These are phyloP conservation scores for Wasmannia auropunctata DNA, from an alignment of 1,140 invertebrate species.

Conservation along the genomic window DNA sequence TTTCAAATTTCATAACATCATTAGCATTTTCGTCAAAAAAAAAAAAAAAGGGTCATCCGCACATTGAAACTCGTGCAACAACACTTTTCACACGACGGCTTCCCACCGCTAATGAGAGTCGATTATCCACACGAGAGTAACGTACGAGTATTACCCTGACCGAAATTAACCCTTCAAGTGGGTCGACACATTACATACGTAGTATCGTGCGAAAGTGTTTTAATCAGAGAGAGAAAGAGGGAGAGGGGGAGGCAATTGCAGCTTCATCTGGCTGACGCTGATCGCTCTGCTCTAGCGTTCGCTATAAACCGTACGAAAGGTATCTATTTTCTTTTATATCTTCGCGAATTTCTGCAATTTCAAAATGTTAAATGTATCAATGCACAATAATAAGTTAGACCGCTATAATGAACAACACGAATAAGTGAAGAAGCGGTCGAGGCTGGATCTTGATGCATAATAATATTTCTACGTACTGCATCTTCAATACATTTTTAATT, in stretches of 20 bases:
- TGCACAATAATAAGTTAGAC: too few species aligned
- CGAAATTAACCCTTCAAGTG: slow-evolving; percentile 54
- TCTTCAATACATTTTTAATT: too few species aligned
- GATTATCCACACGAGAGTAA: slow-evolving; percentile 50
- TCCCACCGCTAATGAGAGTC: slow-evolving; percentile 61
- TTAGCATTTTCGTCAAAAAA: neutral
- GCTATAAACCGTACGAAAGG: neutral
- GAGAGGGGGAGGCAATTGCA: neutral
- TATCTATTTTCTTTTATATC: neutral
- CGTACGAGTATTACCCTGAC: slow-evolving; percentile 63
- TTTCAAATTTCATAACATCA: neutral
- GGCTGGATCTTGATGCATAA: too few species aligned
- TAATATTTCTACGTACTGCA: too few species aligned
- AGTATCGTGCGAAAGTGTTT: slow-evolving; percentile 45
- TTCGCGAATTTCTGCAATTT: neutral
- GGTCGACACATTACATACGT: neutral
- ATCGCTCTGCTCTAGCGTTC: neutral
- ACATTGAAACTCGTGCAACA: neutral
- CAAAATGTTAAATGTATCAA: neutral
- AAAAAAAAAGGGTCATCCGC: too few species aligned
- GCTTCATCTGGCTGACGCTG: neutral
- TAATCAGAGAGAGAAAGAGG: neutral
- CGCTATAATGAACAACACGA: too few species aligned
- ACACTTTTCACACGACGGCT: slow-evolving; percentile 43
- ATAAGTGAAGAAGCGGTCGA: too few species aligned